Conservation (phyloP, 2,113 vertebrate genomes). For the Picathartes gymnocephalus region DNA sequence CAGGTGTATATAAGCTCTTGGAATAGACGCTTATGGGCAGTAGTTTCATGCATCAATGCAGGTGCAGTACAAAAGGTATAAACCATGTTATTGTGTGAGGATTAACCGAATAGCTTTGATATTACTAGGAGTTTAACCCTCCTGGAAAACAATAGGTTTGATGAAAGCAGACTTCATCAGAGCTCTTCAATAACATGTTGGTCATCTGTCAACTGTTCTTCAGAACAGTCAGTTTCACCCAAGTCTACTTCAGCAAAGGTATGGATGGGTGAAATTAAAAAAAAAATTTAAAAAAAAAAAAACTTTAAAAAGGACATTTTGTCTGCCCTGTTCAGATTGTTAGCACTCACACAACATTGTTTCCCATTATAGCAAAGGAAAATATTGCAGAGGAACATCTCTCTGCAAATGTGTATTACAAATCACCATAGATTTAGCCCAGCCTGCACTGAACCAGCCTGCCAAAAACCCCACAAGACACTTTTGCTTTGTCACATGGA, state of each 20-base stretch:
- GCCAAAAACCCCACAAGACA: neutral
- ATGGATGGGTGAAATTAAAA: neutral
- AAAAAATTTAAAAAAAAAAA: neutral
- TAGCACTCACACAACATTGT: neutral
- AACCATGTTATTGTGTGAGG: neutral
- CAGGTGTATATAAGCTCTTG: neutral
- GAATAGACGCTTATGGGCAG: neutral
- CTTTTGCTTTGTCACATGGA: neutral
- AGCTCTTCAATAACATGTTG: neutral
- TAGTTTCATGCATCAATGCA: neutral
- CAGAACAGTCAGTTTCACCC: neutral
- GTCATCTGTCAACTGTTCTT: neutral
- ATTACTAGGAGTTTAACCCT: neutral
- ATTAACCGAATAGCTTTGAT: constrained; percentile 8
- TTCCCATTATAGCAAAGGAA: neutral
- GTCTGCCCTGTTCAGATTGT: neutral
- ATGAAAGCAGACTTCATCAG: neutral
- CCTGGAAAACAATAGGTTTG: neutral
- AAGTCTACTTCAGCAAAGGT: neutral
- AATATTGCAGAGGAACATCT: neutral
- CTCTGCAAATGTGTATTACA: neutral
- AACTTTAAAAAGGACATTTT: neutral
- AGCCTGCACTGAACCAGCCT: neutral
- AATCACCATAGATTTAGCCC: neutral
- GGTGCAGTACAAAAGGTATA: neutral